These are phyloP conservation scores for Mythimna loreyi DNA, from an alignment of 2,888 invertebrate species.

Conservation along the genomic window DNA sequence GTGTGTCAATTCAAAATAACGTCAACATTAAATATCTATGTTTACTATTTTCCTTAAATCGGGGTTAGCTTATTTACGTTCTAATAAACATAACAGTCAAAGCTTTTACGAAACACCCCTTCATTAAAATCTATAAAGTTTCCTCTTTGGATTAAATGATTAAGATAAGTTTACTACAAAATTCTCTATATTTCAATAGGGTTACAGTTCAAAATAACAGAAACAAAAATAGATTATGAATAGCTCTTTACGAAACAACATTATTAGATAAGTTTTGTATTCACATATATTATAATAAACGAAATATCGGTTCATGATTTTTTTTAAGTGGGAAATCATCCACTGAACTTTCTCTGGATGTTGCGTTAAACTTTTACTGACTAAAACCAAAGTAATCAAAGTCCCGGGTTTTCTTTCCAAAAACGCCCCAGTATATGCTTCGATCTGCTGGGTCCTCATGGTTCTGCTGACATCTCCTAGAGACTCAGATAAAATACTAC, in stretches of 20 bases:
- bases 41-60: not conserved
- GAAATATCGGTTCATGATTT: too few species aligned
- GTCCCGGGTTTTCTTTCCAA: too few species aligned
- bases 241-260: not conserved
- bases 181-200: constrained; percentile 9
- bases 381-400: too few species aligned
- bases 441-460: too few species aligned
- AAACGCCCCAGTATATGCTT: too few species aligned
- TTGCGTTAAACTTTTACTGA: too few species aligned
- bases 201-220: not conserved
- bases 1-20: not conserved
- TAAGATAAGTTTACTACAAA: not conserved
- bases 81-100: not conserved
- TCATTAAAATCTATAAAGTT: constrained; percentile 1
- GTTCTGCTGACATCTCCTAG: too few species aligned
- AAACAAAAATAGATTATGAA: constrained; percentile 21
- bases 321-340: too few species aligned
- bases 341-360: too few species aligned
- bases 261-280: not conserved
- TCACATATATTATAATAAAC: not conserved
- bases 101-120: not conserved
- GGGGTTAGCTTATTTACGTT: not conserved
- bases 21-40: not conserved
- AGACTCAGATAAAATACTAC: too few species aligned
- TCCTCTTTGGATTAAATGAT: not conserved